Evolutionary conservation across 2,797 vertebrate species (phyloP), one percentile per base, ranked within the genome.

Genomic region (Chelon auratus): DNA sequence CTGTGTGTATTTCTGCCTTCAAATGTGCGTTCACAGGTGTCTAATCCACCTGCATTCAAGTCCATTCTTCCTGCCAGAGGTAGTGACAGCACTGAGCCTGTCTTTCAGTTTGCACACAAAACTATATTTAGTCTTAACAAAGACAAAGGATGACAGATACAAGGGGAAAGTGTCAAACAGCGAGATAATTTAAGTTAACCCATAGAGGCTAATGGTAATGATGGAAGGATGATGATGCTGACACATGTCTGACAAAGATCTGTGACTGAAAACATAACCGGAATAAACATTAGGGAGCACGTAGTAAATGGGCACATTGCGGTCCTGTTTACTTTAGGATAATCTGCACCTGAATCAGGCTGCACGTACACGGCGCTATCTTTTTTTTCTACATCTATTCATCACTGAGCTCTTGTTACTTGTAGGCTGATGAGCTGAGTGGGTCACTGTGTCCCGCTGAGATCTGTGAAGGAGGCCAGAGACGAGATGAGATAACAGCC

Each of bases 21-120:
- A 58, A 37, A 66, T 55, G 30, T 75, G 72, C 72, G 64, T 77
- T 71, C 75, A 55, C 88, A 91, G 87, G 84, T 84, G 85, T 26
- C 68, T 86, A 76, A 90, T 89, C 81, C 81, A 54, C 36, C 67
- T 39, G 59, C 12, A 43, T 71, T 71, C 53, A 60, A 51, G 39
- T 48, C 37, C 52, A 62, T 62, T 81, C 59, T 47, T 55, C 64
- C 48, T 13, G 54, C 63, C 22, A 72, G 69, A 79, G 72, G 69
- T n/a, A 62, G 30, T 62, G 82, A 87, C 72, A 78, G 75, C 54
- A 37, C 55, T 54, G 48, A 87, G 60, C 73, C 67, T 2, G 17
- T 86, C 83, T 81, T 71, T 87, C 87, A 87, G 53, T 58, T 24
- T 48, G 33, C 54, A 67, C 57, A 70, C 75, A 65, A 60, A 75